Conservation (phyloP, 2,888 invertebrate species). For the Busseola fusca region DNA sequence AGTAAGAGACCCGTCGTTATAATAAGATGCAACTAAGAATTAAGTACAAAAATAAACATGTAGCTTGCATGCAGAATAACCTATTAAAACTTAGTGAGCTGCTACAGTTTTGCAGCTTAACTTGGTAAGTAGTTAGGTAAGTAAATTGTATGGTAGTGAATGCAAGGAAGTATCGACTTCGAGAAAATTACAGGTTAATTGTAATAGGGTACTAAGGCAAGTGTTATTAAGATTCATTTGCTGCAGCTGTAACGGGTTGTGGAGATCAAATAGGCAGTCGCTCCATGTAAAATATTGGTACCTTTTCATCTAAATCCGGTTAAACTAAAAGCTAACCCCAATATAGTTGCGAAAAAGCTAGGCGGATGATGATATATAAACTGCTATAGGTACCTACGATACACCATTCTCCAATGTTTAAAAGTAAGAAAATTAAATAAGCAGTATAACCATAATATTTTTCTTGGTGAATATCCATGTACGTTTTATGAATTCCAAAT, state of each 20-base stretch:
- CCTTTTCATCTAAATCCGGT: too few relatives aligned
- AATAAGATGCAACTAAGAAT: slow-evolving; percentile 55
- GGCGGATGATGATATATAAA: too few relatives aligned
- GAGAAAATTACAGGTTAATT: background rate
- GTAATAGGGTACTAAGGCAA: background rate
- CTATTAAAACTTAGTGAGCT: slow-evolving; percentile 35
- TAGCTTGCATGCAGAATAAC: slow-evolving; percentile 28
- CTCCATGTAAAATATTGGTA: too few relatives aligned
- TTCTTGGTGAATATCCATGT: slow-evolving; percentile 4
- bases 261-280: too few relatives aligned
- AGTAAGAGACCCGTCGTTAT: slow-evolving; percentile 49
- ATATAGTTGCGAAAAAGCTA: too few relatives aligned
- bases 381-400: too few relatives aligned
- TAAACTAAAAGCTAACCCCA: too few relatives aligned
- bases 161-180: slow-evolving; percentile 9
- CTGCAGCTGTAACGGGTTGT: too few relatives aligned
- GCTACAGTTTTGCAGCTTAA: slow-evolving; percentile 34
- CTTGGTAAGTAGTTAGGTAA: slow-evolving; percentile 41
- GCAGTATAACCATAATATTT: slow-evolving; percentile 8
- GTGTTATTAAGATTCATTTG: background rate
- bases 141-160: slow-evolving; percentile 23
- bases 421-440: slow-evolving; percentile 11
- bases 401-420: background rate
- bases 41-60: slow-evolving; percentile 53
- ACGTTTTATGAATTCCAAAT: slow-evolving; percentile 28